These are phyloP conservation scores for Aphelocoma coerulescens DNA, from an alignment of 2,113 vertebrate species.

Conservation along the genomic window DNA sequence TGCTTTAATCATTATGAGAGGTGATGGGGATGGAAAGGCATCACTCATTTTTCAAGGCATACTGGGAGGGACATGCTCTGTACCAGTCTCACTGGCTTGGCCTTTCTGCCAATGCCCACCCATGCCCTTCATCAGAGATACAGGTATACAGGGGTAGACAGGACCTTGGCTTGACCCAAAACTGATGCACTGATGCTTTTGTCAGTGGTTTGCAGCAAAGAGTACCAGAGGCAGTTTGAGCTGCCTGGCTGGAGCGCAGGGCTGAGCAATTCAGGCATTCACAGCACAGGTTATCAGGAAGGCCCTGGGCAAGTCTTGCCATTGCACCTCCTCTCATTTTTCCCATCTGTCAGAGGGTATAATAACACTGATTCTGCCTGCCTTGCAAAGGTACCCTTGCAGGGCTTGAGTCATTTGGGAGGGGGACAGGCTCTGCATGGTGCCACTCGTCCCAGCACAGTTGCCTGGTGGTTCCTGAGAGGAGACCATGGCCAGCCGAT, in stretches of 20 bases:
- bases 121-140: not conserved
- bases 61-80: not conserved
- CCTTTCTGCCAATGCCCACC: not conserved
- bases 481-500: rapidly evolving
- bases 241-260: not conserved
- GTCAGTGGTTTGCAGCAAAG: not conserved
- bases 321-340: not conserved
- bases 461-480: not conserved
- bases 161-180: not conserved
- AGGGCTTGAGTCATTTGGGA: not conserved
- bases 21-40: not conserved
- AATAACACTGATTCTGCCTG: not conserved
- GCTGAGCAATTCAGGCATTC: not conserved
- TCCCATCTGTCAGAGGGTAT: not conserved
- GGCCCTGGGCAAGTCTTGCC: not conserved
- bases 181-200: not conserved
- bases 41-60: not conserved
- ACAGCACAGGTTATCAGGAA: not conserved
- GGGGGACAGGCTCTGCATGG: not conserved
- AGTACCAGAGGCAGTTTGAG: not conserved
- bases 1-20: not conserved
- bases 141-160: rapidly evolving
- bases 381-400: not conserved
- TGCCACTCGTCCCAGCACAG: not conserved
- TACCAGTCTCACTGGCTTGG: not conserved